Base-by-base conservation (phyloP, 2,113 vertebrate species). In the Polypterus bichir region DNA sequence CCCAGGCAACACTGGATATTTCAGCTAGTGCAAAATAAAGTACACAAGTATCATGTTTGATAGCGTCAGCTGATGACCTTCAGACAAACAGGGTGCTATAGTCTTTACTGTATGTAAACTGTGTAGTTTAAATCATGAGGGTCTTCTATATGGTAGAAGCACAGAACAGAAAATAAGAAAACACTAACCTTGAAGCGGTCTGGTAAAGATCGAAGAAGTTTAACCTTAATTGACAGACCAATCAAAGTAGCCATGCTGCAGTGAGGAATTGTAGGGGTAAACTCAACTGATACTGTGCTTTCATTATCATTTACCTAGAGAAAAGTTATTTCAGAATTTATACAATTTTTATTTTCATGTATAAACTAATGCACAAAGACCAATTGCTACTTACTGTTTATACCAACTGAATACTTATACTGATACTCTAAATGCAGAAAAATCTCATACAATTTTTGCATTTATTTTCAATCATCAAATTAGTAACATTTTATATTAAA, bases 171-270 rank as follows among this genome's bases (percentile, higher is more conserved):
- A 27, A 27, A 27, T 27, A 27, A 27, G 27, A 27, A 27, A 27
- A 27, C 4, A 51, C 77, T 72, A 61, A 98, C 94, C 83, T 97
- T 98, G 72, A 98, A 97, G 4, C 94, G 83, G 66, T 91, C 83
- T 0, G 94, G 94, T 65, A 98, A 84, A 0, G 92, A 97, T 11
- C 94, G 82, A 5, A 98, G 77, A 55, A 98, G 74, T 69, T 98
- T 97, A n/a, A 98, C 94, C 79, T 97, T 97, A 76, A 98, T 93
- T 11, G 96, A 97, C 62, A 98, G 83, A 6, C 96, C 96, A 2
- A 98, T 98, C 46, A 98, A 79, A 0, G 96, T 98, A 2, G 94
- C 93, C 96, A 98, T 98, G 79, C 94, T 98, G 80, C 96, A 98
- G 84, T 98, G 94, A 0, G 96, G 94, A 61, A 98, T 97, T 44